Percentiles rank a stretch among this genome's conserved stretches.
phyloP scores from a whole-genome alignment of 2,888 invertebrate species.

The Oscheius sp. region DNA sequence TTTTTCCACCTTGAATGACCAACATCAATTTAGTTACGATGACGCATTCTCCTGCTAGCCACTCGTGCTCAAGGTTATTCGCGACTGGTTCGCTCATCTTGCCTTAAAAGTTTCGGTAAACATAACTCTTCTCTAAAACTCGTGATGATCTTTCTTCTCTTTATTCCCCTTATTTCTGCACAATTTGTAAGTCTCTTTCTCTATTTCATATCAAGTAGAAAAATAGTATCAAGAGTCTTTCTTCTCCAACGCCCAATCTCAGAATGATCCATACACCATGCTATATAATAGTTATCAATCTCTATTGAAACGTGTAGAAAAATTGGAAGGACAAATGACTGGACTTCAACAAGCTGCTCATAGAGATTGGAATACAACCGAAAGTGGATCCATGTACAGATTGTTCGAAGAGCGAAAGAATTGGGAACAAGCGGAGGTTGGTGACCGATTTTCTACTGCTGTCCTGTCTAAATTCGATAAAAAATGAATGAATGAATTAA shows the following conservation, averaged over 20 bases:
- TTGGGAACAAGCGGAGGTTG: slow-evolving; percentile 55
- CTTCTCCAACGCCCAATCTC: background rate
- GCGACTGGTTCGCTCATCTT: background rate
- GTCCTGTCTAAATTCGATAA: background rate
- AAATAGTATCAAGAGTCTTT: slow-evolving; percentile 3
- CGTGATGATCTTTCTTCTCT: background rate
- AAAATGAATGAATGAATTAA: too few relatives aligned
- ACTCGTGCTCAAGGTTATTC: slow-evolving; percentile 1
- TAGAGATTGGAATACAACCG: slow-evolving; percentile 52
- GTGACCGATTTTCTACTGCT: background rate
- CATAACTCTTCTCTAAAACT: background rate
- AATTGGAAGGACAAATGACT: slow-evolving; percentile 17
- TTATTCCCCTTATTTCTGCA: background rate
- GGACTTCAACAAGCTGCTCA: slow-evolving; percentile 38
- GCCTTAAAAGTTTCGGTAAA: background rate
- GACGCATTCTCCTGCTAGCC: background rate
- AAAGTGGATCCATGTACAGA: slow-evolving; percentile 50
- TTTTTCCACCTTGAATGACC: background rate
- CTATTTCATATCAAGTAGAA: background rate
- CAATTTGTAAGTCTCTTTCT: slow-evolving; percentile 14
- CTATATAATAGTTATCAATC: background rate
- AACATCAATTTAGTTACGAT: background rate
- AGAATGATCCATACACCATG: slow-evolving; percentile 1
- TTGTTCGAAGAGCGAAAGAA: slow-evolving; percentile 51
- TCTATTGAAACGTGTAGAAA: slow-evolving; percentile 18